Evolutionary conservation across 1,140 invertebrate species (phyloP).

Genomic region (Pollicipes pollicipes): DNA sequence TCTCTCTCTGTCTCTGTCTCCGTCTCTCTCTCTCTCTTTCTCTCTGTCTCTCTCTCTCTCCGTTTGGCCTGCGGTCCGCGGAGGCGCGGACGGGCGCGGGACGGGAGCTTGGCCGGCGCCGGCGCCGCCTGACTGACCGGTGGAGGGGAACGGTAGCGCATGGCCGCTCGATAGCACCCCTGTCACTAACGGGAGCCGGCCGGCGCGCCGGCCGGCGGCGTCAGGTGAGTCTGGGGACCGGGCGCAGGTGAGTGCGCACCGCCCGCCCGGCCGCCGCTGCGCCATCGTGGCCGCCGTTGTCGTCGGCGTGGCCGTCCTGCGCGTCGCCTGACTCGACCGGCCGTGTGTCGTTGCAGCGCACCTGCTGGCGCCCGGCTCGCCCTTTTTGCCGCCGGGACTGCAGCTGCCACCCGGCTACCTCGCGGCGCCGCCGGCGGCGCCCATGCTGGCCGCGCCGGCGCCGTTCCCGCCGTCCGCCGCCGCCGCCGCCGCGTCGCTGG

Average conservation of each 20-base stretch:
- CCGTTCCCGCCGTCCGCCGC: not conserved
- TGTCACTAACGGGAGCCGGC: not conserved
- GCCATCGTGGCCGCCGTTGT: no score
- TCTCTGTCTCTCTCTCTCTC: not conserved
- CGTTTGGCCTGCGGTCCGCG: not conserved
- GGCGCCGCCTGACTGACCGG: not conserved
- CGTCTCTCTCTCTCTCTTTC: not conserved
- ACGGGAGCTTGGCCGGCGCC: not conserved
- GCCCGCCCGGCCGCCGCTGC: no score
- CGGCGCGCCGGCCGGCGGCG: no score
- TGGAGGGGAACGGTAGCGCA: not conserved
- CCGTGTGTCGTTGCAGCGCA: slow-evolving; percentile 1
- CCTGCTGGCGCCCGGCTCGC: not conserved
- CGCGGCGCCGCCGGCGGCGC: no score
- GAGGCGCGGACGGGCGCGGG: no score
- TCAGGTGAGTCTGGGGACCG: not conserved
- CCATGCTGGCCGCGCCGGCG: not conserved
- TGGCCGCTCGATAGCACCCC: not conserved
- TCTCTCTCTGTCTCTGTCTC: not conserved
- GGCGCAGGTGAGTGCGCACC: not conserved
- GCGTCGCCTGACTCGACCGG: not conserved
- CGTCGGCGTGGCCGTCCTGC: no score
- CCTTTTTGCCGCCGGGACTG: not conserved
- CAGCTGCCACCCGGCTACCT: not conserved
- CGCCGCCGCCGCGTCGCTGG: not conserved